Percentiles rank a stretch among this genome's conserved stretches.
phyloP scores from a whole-genome alignment of 1,140 invertebrate species.

The Drosophila orosa region DNA sequence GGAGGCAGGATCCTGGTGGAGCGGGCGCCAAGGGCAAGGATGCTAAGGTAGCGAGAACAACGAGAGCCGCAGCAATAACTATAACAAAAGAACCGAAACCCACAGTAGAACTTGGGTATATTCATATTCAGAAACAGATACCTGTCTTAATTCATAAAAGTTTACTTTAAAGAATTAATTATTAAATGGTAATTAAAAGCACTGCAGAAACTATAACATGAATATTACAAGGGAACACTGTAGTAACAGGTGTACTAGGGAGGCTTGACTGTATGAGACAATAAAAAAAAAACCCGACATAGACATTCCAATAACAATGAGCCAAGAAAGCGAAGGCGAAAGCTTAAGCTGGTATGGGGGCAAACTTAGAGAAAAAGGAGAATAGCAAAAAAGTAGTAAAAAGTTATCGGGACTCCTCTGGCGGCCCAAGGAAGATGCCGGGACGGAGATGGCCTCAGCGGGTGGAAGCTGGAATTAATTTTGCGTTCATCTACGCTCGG shows the following conservation, averaged over 20 bases:
- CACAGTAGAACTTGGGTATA: not conserved
- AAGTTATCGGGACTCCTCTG: conserved; percentile 43
- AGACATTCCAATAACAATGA: conserved; percentile 77
- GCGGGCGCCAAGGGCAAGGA: conserved; percentile 63
- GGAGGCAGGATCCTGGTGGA: conserved; percentile 18
- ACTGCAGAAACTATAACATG: not conserved
- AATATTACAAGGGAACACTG: too few relatives aligned
- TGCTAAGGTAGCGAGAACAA: conserved; percentile 68
- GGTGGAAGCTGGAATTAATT: conserved; percentile 59
- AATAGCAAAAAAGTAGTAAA: conserved; percentile 45
- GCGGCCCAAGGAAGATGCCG: conserved; percentile 24
- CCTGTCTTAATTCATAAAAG: not conserved
- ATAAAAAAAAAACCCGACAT: conserved; percentile 20
- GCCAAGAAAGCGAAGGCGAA: conserved; percentile 31
- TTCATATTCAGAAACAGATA: too few relatives aligned
- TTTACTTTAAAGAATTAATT: not conserved
- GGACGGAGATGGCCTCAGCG: not conserved
- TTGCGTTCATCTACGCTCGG: conserved; percentile 55
- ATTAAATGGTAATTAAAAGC: too few relatives aligned
- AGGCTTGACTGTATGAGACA: conserved; percentile 16
- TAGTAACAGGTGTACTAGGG: not conserved
- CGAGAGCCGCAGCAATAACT: conserved; percentile 59
- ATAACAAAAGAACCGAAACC: conserved; percentile 51
- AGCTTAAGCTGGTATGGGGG: not conserved
- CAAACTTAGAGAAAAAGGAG: conserved; percentile 20